These are phyloP conservation scores for Atopsyche davidsoni DNA, from an alignment of 1,140 invertebrate genomes.

Conservation along the genomic window DNA sequence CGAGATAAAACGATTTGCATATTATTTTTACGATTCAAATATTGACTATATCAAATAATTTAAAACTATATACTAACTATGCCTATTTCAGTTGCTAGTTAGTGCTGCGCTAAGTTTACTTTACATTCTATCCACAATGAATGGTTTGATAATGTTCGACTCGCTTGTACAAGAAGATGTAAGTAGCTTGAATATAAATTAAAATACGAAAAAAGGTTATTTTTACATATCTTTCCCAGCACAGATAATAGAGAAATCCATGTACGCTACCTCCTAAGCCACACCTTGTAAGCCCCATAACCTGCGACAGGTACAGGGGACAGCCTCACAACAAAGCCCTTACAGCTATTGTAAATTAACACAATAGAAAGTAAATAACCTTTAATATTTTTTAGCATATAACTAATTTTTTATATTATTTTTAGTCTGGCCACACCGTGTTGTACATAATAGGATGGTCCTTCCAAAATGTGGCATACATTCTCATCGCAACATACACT, in stretches of 20 bases:
- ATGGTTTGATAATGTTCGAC: conserved; percentile 14
- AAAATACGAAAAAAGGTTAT: too few relatives aligned
- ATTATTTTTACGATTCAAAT: too few relatives aligned
- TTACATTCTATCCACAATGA: conserved; percentile 6
- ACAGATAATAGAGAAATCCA: too few relatives aligned
- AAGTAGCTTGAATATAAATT: background rate
- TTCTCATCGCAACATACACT: conserved; percentile 8
- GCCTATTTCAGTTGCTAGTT: conserved; percentile 10
- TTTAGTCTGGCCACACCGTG: background rate
- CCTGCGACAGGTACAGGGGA: too few relatives aligned
- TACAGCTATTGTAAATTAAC: too few relatives aligned
- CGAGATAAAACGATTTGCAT: background rate
- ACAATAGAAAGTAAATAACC: too few relatives aligned
- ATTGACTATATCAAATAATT: too few relatives aligned
- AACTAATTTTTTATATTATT: background rate
- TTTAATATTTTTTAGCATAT: background rate
- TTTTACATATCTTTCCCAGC: too few relatives aligned
- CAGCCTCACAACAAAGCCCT: too few relatives aligned
- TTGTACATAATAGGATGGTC: conserved; percentile 1
- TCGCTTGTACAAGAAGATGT: conserved; percentile 3
- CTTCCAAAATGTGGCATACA: background rate
- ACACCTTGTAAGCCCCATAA: too few relatives aligned
- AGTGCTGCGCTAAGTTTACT: conserved; percentile 1
- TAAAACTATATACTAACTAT: too few relatives aligned
- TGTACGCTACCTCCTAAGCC: too few relatives aligned